Evolutionary conservation across 2,888 invertebrate species (phyloP), one percentile per base, ranked within the genome.

Genomic region (Ophion ellenae): DNA sequence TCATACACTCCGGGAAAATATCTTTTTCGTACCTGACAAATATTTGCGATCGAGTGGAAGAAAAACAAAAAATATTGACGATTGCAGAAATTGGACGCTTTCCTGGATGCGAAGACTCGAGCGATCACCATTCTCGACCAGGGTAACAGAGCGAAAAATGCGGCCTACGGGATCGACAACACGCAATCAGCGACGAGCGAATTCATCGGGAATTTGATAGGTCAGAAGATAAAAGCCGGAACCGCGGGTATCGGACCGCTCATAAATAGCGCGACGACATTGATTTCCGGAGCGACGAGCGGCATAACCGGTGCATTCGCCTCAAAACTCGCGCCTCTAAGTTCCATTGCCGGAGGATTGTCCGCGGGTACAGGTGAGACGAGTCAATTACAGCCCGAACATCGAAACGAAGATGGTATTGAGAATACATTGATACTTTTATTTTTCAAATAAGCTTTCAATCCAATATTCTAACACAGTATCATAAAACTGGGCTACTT

Each of bases 91-190:
- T 95, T 97, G 95, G 97, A 97, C 95, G 96, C 96, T 87, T 95
- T 97, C 94, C 95, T 97, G 94, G 97, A 97, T 91, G 96, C 97
- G 75, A 97, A 97, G 94, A 97, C 97, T 61, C 95, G 96, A 53
- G 95, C 96, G 90, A 95, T 97, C 84, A 95, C 96, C 80, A 95
- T 96, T 74, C 94, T 97, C 92, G 97, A 97, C 94, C 95, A 95
- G 76, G 94, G 96, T 88, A 97, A 97, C 94, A 96, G 97, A 89
- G 96, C 96, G 90, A 96, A 97, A 94, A 97, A 97, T 94, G 96
- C 96, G 88, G 96, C 96, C 90, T 97, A 96, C 92, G 96, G 96
- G 71, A 97, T 97, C 91, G 96, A 96, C 90, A 91, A 96, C 14
- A 97, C 96, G n/a, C 94, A 95, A 73, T 95, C 95, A 78, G 95